Conservation (phyloP, 1,140 invertebrate species). For the Ostrea edulis region DNA sequence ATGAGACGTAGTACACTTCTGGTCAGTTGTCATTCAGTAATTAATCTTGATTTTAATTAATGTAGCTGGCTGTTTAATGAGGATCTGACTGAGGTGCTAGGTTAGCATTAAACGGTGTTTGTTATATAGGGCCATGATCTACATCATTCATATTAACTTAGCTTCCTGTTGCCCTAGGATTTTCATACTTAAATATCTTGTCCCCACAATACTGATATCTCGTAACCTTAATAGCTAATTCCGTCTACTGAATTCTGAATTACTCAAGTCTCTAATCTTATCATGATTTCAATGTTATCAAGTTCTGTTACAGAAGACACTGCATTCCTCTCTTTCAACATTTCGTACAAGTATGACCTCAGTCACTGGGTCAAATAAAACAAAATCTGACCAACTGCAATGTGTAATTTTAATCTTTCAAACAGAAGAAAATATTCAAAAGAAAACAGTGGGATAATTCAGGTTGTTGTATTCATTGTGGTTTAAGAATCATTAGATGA, state of each 20-base stretch:
- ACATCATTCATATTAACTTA: slow-evolving; percentile 14
- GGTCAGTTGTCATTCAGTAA: slow-evolving; percentile 27
- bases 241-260: neutral
- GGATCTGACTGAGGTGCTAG: neutral
- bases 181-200: slow-evolving; percentile 14
- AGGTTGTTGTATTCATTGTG: no score
- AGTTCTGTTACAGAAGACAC: neutral
- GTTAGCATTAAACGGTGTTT: neutral
- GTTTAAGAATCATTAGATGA: no score
- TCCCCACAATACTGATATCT: neutral
- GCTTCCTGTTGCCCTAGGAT: slow-evolving; percentile 32
- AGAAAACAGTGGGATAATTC: no score
- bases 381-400: no score
- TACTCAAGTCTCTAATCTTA: neutral
- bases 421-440: no score
- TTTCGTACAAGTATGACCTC: neutral
- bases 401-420: no score
- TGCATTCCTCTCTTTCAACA: neutral
- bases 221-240: slow-evolving; percentile 23
- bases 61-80: neutral
- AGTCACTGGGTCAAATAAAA: no score
- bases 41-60: slow-evolving; percentile 29
- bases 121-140: neutral
- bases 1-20: neutral
- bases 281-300: slow-evolving; percentile 20